Base-by-base conservation (phyloP, 2,113 vertebrate genomes). In the Theropithecus gelada region DNA sequence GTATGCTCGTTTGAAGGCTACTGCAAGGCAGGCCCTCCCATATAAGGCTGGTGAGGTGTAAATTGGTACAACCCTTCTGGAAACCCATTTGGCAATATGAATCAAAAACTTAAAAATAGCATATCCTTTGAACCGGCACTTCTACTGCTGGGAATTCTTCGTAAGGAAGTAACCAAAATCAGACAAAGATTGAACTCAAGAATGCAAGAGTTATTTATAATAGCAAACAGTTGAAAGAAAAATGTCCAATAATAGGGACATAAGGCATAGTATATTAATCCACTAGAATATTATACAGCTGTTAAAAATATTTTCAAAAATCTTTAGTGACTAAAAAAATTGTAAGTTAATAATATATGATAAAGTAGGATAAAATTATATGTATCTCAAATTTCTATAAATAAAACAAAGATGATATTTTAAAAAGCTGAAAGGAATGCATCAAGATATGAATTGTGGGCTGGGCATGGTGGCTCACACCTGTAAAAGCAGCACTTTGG, bases 271-370 rank as follows among this genome's bases (percentile, higher is more conserved):
- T 32, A 7, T 50, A 22, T 25, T 84, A 64, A 82, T 70, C 90
- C 40, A 84, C 22, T 80, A 82, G 40, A 93, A 25, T 80, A 48
- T 79, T 70, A 68, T 2, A 68, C 25, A 23, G 23, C 52, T 83
- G 1, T 70, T 81, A 90, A 94, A 95, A 96, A 81, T 48, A 30
- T 22, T 90, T 88, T 40, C 17, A 70, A 91, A 57, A 92, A 48
- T 57, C 14, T 22, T 79, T 20, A 70, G 25, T 57, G 59, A 55
- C n/a, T 72, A 18, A n/a, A 84, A 20, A 86, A 93, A 93, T 23
- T 79, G 48, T 45, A 88, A 76, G 72, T 88, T 66, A 93, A 40
- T 40, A 61, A 66, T 84, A 73, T 70, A 70, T 43, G 55, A 76
- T 52, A 95, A 95, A 84, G 40, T 52, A 57, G 22, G 14, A 76